phyloP scores from a whole-genome alignment of 1,140 invertebrate species.

The Oreohelix idahoensis region DNA sequence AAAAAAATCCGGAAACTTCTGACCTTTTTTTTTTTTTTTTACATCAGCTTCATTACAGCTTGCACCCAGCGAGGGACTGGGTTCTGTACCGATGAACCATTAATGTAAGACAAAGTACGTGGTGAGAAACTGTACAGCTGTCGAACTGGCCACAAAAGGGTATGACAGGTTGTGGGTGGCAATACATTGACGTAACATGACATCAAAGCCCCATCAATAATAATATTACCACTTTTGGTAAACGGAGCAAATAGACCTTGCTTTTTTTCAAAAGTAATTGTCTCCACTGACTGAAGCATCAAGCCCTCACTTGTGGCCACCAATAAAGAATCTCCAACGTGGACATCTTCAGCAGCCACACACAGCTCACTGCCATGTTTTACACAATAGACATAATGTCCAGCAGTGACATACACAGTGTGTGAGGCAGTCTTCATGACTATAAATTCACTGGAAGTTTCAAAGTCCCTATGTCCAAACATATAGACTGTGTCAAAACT shows the following conservation, averaged over 20 bases:
- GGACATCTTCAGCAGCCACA: slow-evolving; percentile 23
- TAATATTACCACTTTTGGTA: slow-evolving; percentile 6
- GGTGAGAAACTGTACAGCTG: slow-evolving; percentile 12
- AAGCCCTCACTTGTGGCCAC: neutral
- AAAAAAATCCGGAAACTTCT: no score
- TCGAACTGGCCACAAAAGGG: slow-evolving; percentile 7
- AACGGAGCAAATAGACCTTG: slow-evolving; percentile 17
- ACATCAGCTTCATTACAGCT: slow-evolving; percentile 13
- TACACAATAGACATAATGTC: slow-evolving; percentile 28
- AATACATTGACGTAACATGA: slow-evolving; percentile 20
- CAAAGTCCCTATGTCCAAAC: slow-evolving; percentile 28
- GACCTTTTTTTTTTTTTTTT: neutral
- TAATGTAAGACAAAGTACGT: neutral
- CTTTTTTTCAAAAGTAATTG: slow-evolving; percentile 2
- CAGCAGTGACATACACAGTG: neutral
- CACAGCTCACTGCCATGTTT: slow-evolving; percentile 13
- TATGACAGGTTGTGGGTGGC: neutral
- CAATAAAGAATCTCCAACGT: slow-evolving; percentile 6
- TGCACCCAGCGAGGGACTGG: slow-evolving; percentile 4
- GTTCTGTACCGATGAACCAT: neutral
- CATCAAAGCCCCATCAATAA: slow-evolving; percentile 3
- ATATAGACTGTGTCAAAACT: slow-evolving; percentile 34
- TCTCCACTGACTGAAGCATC: neutral
- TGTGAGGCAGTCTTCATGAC: neutral
- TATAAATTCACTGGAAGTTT: neutral